Evolutionary conservation across 92 coral and sea anemone species (phyloP).

Genomic region (Epizoanthus ramosus): DNA sequence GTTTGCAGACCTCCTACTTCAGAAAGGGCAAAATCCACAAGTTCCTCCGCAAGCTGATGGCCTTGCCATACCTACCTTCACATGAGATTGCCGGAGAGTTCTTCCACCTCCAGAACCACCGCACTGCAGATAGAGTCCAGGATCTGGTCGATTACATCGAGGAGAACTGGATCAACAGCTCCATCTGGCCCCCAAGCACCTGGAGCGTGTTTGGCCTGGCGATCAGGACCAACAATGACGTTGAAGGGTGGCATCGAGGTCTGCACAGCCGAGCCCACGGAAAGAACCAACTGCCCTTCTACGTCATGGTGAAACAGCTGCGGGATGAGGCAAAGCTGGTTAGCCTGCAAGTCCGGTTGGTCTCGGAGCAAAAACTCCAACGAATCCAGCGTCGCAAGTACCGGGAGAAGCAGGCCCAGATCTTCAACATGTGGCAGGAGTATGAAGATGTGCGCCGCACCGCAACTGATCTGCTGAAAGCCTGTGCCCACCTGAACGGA

Average conservation of each 20-base stretch:
- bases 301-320: conserved; percentile 37
- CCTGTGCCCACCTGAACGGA: neutral
- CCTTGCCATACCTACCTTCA: conserved; percentile 41
- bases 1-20: conserved; percentile 20
- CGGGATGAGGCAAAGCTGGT: conserved; percentile 40
- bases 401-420: conserved; percentile 27
- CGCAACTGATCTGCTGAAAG: conserved; percentile 2
- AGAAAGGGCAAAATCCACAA: conserved; percentile 13
- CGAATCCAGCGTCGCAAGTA: conserved; percentile 36
- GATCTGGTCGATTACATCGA: conserved; percentile 38
- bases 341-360: conserved; percentile 47
- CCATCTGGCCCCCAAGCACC: conserved; percentile 37
- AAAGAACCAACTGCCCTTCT: conserved; percentile 45
- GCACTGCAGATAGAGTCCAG: conserved; percentile 25
- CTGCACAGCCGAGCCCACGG: conserved; percentile 47
- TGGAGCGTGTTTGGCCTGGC: conserved; percentile 42
- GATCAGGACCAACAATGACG: conserved; percentile 45
- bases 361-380: conserved; percentile 36
- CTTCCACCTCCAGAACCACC: conserved; percentile 30
- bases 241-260: conserved; percentile 46
- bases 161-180: conserved; percentile 40
- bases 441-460: neutral
- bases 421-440: conserved; percentile 23
- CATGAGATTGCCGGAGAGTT: conserved; percentile 34
- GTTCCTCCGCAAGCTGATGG: conserved; percentile 18